Evolutionary conservation across 1,140 invertebrate species (phyloP).

Genomic region (Bombus affinis): DNA sequence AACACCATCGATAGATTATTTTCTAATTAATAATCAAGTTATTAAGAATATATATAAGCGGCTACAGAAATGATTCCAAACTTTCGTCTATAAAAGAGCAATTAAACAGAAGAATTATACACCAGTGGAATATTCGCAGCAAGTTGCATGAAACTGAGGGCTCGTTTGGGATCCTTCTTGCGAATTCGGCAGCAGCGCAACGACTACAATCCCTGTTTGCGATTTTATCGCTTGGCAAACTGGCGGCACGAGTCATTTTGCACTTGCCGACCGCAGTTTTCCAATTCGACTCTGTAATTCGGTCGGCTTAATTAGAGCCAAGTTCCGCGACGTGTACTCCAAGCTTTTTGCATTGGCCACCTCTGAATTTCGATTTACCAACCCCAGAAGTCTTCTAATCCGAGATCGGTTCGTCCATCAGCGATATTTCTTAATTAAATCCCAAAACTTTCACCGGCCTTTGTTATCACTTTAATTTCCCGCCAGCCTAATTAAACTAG

Average conservation of each 20-base stretch:
- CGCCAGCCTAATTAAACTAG: neutral
- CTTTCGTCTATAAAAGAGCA: neutral
- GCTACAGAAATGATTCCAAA: fast-evolving
- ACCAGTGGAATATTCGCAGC: neutral
- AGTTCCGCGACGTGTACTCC: neutral
- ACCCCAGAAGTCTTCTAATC: neutral
- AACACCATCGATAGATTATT: neutral
- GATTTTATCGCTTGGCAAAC: slow-evolving; percentile 13
- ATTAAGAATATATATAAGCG: neutral
- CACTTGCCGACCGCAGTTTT: neutral
- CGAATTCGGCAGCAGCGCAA: neutral
- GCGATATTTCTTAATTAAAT: slow-evolving; percentile 3
- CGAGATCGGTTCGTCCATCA: too few species aligned
- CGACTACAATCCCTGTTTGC: neutral
- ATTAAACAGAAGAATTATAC: neutral
- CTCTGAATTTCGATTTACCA: neutral
- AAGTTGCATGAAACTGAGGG: neutral
- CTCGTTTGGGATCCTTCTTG: neutral
- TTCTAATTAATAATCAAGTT: neutral
- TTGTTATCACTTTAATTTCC: neutral
- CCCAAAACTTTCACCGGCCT: neutral
- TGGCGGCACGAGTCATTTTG: neutral
- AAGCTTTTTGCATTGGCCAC: neutral
- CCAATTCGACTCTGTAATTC: slow-evolving; percentile 12
- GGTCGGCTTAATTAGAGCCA: neutral